Base-by-base conservation (phyloP, 2,888 invertebrate genomes). In the Lordiphosa fenestrarum region DNA sequence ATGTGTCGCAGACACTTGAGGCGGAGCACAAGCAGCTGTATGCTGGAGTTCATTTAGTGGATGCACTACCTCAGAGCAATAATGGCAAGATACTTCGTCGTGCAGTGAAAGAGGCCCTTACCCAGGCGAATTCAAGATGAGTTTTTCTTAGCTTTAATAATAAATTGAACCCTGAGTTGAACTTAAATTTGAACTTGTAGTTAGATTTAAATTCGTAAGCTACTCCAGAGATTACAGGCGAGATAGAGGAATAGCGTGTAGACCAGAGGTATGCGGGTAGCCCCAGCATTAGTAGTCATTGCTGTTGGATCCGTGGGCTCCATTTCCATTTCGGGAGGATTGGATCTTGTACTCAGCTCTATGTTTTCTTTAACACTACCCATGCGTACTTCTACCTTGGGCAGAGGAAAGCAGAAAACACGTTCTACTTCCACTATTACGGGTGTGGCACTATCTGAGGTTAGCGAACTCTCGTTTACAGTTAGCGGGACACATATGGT, bases 401-500 rank as follows among this genome's bases (percentile, higher is more conserved):
- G 87, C 59, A 85, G 64, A 0, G 87, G 86, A 25, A 86, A 86
- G 55, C 87, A 86, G 50, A 85, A 86, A 53, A 86, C 67, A 5
- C 87, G 75, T 55, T 86, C 86, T 2, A 87, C 78, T 15, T 83
- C 78, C 3, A 86, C 69, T 4, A 72, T 33, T 9, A 81, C 30
- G 0, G 81, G 61, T 19, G 51, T 51, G 9, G 54, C 47, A 12
- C 69, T 76, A 3, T 85, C 72, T 13, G 80, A 58, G 23, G 62
- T 47, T 0, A 68, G 50, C 3, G 81, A 75, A 3, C 71, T 69
- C 59, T 87, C 87, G 0, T 67, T 64, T 2, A 87, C 85, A 0
- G 82, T 80, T 0, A 87, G 68, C 0, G 87, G 87, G 0, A 87
- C 87, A 53, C 87, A 87, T 13, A 88, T 82, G 10, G 77, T 81